Evolutionary conservation across 2,888 invertebrate species (phyloP), one percentile per base, ranked within the genome.

Genomic region (Petrolisthes manimaculis): DNA sequence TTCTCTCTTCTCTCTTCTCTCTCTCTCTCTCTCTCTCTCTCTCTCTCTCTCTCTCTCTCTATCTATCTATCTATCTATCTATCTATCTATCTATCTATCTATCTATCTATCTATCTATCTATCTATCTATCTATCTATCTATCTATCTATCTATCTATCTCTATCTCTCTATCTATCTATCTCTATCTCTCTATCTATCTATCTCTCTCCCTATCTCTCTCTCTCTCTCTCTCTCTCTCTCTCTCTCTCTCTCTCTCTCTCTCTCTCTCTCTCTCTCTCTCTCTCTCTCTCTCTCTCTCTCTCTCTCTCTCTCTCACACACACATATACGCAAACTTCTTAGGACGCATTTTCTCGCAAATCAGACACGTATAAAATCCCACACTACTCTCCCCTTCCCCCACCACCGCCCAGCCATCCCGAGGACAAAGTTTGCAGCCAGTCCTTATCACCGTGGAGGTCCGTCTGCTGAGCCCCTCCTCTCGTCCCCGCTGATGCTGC

Each of bases 291-390:
- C 24, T 21, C 74, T 74, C 74, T 21, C 24, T 21, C 18, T 74
- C 24, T 21, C 18, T 74, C 74, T 21, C 24, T 21, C 74, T 74
- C 74, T 21, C 24, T 21, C 74, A 3, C 74, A 1, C n/a, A 2
- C 78, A 53, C 3, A 9, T 61, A 9, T 18, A 61, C 18, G 12
- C 18, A 71, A 71, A 12, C 21, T 71, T 71, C 71, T 3, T n/a
- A 71, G n/a, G 21, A 12, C 71, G 21, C 21, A 71, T 71, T 61
- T 61, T 61, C 71, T 71, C 21, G 71, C 71, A 71, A 71, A 71
- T 71, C 71, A 71, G 71, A 71, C 21, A 21, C 6, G 71, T 6
- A n/a, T n/a, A n/a, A 71, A 12, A 71, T 12, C 71, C 61, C 61
- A 61, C 12, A 12, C 61, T 12, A 18, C 9, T 9, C 61, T 14